phyloP scores from a whole-genome alignment of 2,888 invertebrate genomes.

The Hemaris fuciformis region DNA sequence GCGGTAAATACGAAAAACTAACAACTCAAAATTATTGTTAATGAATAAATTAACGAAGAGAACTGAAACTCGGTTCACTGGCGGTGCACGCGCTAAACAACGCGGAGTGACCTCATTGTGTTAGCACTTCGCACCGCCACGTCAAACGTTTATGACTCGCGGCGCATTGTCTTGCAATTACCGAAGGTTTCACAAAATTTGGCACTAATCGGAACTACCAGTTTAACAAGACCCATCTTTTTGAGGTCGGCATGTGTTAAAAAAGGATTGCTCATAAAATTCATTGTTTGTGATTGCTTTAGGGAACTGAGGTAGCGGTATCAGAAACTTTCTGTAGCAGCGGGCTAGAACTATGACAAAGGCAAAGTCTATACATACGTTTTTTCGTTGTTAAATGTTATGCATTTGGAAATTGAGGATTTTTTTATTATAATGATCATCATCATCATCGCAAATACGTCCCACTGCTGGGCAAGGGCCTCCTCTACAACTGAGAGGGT shows the following conservation, averaged over 20 bases:
- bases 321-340: too few relatives aligned
- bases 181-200: constrained; percentile 69
- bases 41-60: neutral
- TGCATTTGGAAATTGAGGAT: too few relatives aligned
- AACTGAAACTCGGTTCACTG: neutral
- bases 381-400: too few relatives aligned
- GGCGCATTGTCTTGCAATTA: constrained; percentile 72
- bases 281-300: too few relatives aligned
- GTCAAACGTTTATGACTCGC: constrained; percentile 66
- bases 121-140: constrained; percentile 53
- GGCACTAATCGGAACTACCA: constrained; percentile 45
- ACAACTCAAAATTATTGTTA: neutral
- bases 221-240: constrained; percentile 26
- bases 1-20: neutral
- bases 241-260: neutral
- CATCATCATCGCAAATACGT: too few relatives aligned
- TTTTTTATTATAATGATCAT: too few relatives aligned
- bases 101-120: constrained; percentile 55
- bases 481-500: too few relatives aligned
- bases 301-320: too few relatives aligned
- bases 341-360: too few relatives aligned
- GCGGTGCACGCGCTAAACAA: neutral
- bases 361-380: too few relatives aligned
- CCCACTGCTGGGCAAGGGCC: too few relatives aligned
- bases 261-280: neutral